These are phyloP conservation scores for Nannobrachium achirus DNA, from an alignment of 2,113 vertebrate species.

Conservation along the genomic window DNA sequence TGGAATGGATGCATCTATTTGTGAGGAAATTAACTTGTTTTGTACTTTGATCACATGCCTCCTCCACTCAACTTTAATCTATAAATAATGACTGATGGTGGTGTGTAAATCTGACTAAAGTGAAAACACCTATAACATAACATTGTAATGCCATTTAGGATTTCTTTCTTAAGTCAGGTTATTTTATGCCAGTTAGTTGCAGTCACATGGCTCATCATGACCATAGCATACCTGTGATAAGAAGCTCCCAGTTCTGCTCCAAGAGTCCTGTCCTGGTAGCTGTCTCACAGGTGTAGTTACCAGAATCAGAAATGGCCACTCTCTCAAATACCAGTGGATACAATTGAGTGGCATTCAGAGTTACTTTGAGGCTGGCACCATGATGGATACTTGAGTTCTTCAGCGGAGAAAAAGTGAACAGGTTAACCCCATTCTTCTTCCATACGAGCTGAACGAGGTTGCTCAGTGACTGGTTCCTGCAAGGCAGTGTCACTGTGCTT, in stretches of 20 bases:
- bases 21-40: no score
- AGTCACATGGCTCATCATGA: no score
- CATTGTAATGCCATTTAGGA: no score
- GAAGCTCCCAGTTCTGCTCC: slow-evolving; percentile 22
- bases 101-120: no score
- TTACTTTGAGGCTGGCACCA: not conserved
- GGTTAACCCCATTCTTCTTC: not conserved
- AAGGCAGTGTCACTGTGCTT: slow-evolving; percentile 28
- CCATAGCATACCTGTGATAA: slow-evolving; percentile 52
- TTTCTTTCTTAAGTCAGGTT: no score
- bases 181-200: no score
- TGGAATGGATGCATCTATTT: no score
- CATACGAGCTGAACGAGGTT: not conserved
- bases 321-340: slow-evolving; percentile 29
- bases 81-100: no score
- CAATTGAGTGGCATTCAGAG: not conserved
- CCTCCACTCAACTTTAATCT: no score
- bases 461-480: not conserved
- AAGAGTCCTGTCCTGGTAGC: rapidly evolving
- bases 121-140: no score
- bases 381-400: rapidly evolving
- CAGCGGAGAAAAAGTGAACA: rapidly evolving
- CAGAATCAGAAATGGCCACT: slow-evolving; percentile 24
- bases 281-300: slow-evolving; percentile 55
- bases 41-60: no score